phyloP scores from a whole-genome alignment of 2,797 vertebrate species.

The Ceyx erithaca region DNA sequence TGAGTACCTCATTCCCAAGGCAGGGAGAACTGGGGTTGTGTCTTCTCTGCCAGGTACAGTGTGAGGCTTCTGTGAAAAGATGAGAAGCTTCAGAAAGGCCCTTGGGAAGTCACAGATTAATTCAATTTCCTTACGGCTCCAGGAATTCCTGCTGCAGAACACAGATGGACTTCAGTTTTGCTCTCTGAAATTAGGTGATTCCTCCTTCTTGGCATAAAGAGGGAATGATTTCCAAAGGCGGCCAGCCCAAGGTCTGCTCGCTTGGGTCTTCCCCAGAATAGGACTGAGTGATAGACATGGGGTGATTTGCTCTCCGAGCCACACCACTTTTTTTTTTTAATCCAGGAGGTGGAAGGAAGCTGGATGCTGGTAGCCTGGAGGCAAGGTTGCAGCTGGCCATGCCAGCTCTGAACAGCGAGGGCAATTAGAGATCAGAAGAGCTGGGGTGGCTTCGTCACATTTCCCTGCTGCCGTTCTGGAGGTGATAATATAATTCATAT shows the following conservation, averaged over 20 bases:
- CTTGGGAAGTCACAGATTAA: neutral
- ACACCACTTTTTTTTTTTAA: neutral
- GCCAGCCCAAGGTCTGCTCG: neutral
- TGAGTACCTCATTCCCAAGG: neutral
- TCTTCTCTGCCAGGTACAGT: accelerated
- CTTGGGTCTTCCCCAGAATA: neutral
- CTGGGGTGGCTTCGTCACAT: slow-evolving; percentile 60
- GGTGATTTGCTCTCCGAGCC: neutral
- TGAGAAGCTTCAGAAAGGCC: neutral
- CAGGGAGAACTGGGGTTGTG: neutral
- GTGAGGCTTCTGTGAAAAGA: slow-evolving; percentile 8
- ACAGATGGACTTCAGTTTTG: neutral
- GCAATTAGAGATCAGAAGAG: slow-evolving; percentile 65
- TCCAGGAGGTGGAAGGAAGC: neutral
- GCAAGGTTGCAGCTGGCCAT: slow-evolving; percentile 33
- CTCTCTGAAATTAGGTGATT: slow-evolving; percentile 11
- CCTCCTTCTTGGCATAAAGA: neutral
- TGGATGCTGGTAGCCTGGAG: slow-evolving; percentile 31
- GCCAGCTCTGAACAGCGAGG: slow-evolving; percentile 10
- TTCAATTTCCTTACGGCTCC: neutral
- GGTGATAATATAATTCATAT: slow-evolving; percentile 79
- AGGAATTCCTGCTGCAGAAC: neutral
- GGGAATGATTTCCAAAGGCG: slow-evolving; percentile 3
- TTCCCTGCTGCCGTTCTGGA: slow-evolving; percentile 72
- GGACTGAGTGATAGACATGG: accelerated